Percentiles rank a stretch among this genome's conserved stretches.
phyloP scores from a whole-genome alignment of 2,797 vertebrate species.

The Anguilla megastoma region DNA sequence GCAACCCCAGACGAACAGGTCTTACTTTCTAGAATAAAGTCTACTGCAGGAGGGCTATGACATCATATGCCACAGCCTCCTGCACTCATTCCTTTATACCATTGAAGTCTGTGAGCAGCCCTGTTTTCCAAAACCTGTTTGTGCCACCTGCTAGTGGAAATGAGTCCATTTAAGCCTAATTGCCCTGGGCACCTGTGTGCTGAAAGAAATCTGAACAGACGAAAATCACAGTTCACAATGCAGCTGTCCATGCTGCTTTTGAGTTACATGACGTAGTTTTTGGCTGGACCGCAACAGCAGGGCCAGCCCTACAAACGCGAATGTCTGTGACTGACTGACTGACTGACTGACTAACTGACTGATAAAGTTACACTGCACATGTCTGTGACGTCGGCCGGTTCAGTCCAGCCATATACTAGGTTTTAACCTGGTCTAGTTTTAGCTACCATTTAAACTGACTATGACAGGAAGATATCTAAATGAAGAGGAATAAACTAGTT shows the following conservation, averaged over 20 bases:
- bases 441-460: no score
- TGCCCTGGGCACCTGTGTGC: background rate
- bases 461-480: no score
- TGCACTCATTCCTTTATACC: background rate
- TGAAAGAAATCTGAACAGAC: background rate
- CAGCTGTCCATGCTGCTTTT: background rate
- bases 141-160: background rate
- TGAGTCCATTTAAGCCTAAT: background rate
- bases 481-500: background rate
- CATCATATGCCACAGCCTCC: slow-evolving; percentile 25
- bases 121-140: background rate
- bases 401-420: no score
- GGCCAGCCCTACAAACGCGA: no score
- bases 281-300: no score
- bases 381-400: no score
- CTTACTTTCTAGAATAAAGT: slow-evolving; percentile 7
- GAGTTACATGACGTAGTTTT: background rate
- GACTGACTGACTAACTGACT: no score
- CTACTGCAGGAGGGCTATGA: slow-evolving; percentile 10
- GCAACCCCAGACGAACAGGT: background rate
- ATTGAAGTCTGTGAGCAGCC: background rate
- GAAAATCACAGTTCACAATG: background rate
- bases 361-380: no score
- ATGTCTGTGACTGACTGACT: no score
- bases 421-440: no score